Evolutionary conservation across 2,797 vertebrate species (phyloP).

Genomic region (Fundulus diaphanus): DNA sequence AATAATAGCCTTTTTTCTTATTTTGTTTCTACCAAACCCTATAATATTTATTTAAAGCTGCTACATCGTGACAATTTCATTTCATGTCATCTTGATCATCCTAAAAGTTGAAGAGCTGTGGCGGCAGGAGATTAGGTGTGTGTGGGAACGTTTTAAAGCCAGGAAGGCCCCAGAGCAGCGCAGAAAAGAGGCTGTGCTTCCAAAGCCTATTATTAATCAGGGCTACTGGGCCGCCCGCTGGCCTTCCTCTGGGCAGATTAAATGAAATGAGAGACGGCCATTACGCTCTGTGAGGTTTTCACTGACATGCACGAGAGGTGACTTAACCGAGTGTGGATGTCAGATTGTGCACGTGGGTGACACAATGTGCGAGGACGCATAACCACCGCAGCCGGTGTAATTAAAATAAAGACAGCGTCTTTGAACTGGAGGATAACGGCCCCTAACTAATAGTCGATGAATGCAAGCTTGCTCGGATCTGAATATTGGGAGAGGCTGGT

Average conservation of each 20-base stretch:
- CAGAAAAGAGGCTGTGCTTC: constrained; percentile 63
- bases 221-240: constrained; percentile 74
- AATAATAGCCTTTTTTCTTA: neutral
- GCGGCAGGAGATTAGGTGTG: constrained; percentile 24
- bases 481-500: neutral
- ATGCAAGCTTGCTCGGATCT: constrained; percentile 10
- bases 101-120: constrained; percentile 43
- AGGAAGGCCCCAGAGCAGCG: constrained; percentile 62
- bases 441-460: constrained; percentile 22
- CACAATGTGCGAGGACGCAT: constrained; percentile 22
- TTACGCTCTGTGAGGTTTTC: constrained; percentile 76
- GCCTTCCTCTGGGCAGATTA: constrained; percentile 80
- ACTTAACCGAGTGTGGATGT: constrained; percentile 64
- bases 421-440: constrained; percentile 10
- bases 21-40: neutral
- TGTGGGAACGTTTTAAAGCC: constrained; percentile 54
- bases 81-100: neutral
- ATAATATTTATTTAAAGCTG: neutral
- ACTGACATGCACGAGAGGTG: constrained; percentile 56
- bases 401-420: constrained; percentile 54
- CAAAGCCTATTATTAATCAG: constrained; percentile 82
- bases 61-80: neutral
- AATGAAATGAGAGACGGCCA: constrained; percentile 82
- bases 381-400: constrained; percentile 28
- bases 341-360: constrained; percentile 27